Percentiles rank a stretch among this genome's conserved stretches.
Evolutionary conservation across 2,888 invertebrate genomes (phyloP).

Genomic region (Harpagoxenus sublaevis): DNA sequence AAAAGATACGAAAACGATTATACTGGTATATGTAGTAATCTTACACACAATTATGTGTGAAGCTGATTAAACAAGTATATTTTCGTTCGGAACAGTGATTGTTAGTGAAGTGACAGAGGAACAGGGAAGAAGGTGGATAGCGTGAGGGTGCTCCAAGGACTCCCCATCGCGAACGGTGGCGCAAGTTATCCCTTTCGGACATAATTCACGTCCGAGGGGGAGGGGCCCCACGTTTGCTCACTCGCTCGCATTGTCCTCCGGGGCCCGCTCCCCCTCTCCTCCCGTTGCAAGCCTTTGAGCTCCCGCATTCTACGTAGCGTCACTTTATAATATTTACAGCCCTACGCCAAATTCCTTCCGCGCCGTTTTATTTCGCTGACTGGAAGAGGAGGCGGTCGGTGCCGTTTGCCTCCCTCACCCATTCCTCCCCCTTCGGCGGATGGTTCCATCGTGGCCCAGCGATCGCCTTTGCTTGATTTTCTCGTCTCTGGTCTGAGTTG

Average conservation of each 20-base stretch:
- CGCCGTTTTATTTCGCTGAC: conserved; percentile 78
- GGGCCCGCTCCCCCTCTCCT: conserved; percentile 47
- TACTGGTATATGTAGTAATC: neutral
- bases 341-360: conserved; percentile 82
- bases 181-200: conserved; percentile 77
- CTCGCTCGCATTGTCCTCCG: conserved; percentile 76
- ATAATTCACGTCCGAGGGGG: conserved; percentile 77
- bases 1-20: neutral
- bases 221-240: conserved; percentile 55
- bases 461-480: conserved; percentile 79
- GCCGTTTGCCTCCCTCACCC: conserved; percentile 54
- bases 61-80: neutral
- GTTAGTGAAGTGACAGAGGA: neutral
- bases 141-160: conserved; percentile 69
- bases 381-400: conserved; percentile 57
- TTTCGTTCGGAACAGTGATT: neutral
- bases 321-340: conserved; percentile 84
- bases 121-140: conserved; percentile 35
- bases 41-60: neutral
- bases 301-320: conserved; percentile 82
- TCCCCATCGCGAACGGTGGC: conserved; percentile 79
- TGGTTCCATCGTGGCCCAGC: conserved; percentile 65
- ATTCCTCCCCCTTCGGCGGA: conserved; percentile 45
- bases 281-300: conserved; percentile 73
- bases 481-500: conserved; percentile 73